These are phyloP conservation scores for Caradrina clavipalpis DNA, from an alignment of 2,888 invertebrate species.

Conservation along the genomic window DNA sequence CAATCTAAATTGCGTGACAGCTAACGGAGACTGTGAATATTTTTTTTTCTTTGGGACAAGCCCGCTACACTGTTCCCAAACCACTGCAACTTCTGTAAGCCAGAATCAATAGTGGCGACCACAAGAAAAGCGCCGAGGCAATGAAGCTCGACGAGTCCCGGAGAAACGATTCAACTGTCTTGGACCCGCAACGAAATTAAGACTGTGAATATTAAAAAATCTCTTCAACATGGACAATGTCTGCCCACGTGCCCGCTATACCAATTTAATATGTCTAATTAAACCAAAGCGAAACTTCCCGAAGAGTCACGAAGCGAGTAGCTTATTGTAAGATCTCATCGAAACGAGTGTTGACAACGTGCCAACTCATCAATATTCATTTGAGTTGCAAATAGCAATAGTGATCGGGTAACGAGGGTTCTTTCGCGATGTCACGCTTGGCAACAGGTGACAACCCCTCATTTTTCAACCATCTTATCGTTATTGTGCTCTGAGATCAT, in stretches of 20 bases:
- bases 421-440: slow-evolving; percentile 43
- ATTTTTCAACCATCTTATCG: slow-evolving; percentile 68
- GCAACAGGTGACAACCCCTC: slow-evolving; percentile 76
- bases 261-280: slow-evolving; percentile 57
- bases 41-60: too few species aligned
- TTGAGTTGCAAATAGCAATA: slow-evolving; percentile 62
- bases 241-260: slow-evolving; percentile 17
- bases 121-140: too few species aligned
- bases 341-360: slow-evolving; percentile 50
- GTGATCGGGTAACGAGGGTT: slow-evolving; percentile 60
- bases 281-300: slow-evolving; percentile 42
- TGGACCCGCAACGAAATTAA: too few species aligned
- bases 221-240: slow-evolving; percentile 28
- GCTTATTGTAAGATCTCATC: slow-evolving; percentile 38
- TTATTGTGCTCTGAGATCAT: slow-evolving; percentile 46
- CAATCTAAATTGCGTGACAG: background rate
- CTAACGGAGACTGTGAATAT: slow-evolving; percentile 15
- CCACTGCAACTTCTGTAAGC: too few species aligned
- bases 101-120: too few species aligned
- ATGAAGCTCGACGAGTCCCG: too few species aligned
- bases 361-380: slow-evolving; percentile 71
- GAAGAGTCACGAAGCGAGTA: slow-evolving; percentile 28
- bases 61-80: too few species aligned
- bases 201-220: slow-evolving; percentile 19
- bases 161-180: too few species aligned